A percentile compares a stretch with the other conserved stretches of the same genome.
Evolutionary conservation across 2,113 vertebrate genomes (phyloP).

Genomic region (Antechinus stuartii): DNA sequence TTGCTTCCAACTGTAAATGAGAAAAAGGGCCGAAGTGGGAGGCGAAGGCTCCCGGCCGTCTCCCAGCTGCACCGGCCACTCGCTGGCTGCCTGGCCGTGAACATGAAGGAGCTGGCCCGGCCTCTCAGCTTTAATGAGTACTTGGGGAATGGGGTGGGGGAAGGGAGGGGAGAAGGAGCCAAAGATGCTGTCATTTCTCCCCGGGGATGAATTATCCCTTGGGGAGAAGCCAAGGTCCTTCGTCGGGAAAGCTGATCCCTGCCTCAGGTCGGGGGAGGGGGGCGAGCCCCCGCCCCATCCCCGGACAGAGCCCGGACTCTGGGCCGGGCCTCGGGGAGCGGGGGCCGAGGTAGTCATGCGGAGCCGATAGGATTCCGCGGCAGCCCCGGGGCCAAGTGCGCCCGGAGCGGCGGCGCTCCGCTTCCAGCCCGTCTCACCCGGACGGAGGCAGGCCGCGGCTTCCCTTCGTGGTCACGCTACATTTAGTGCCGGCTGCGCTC

Average conservation of each 20-base stretch:
- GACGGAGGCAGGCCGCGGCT: constrained; percentile 66
- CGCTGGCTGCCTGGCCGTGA: neutral
- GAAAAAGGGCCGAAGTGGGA: neutral
- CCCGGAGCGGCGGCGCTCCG: constrained; percentile 53
- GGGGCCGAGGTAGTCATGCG: constrained; percentile 79
- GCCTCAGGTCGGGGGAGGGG: constrained; percentile 55
- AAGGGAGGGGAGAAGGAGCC: neutral
- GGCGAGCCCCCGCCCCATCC: constrained; percentile 9
- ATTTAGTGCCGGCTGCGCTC: constrained; percentile 79
- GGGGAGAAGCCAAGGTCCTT: constrained; percentile 65
- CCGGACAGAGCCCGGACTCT: constrained; percentile 43
- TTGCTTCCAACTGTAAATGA: neutral
- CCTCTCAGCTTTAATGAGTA: neutral
- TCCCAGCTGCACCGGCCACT: neutral
- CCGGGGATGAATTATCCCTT: constrained; percentile 33
- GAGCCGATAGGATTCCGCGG: constrained; percentile 79
- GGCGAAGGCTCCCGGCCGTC: neutral
- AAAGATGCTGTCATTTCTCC: neutral
- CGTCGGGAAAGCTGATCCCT: constrained; percentile 46
- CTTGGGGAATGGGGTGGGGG: neutral
- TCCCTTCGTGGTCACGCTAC: constrained; percentile 83
- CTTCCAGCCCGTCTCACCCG: constrained; percentile 67
- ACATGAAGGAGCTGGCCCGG: neutral
- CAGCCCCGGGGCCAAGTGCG: constrained; percentile 49
- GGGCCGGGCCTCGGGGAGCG: constrained; percentile 31